These are phyloP conservation scores for Enteromius treurensis DNA, from an alignment of 2,797 vertebrate species.

Conservation along the genomic window DNA sequence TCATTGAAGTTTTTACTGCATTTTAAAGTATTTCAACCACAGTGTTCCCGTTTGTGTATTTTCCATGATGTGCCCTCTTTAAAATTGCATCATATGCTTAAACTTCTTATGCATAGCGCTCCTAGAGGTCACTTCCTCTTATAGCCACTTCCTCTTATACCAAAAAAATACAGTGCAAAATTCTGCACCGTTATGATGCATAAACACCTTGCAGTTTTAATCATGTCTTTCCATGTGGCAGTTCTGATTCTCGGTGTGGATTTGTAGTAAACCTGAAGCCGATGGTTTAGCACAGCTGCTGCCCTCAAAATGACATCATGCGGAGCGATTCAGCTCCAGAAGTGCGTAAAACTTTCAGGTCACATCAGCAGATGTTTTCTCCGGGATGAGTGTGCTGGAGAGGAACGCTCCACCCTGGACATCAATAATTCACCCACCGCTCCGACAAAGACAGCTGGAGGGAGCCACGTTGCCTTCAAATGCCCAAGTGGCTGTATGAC, in stretches of 20 bases:
- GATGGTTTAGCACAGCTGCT: neutral
- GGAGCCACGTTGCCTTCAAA: neutral
- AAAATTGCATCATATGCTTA: neutral
- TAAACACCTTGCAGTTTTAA: slow-evolving; percentile 3
- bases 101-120: neutral
- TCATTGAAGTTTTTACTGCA: neutral
- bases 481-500: slow-evolving; percentile 13
- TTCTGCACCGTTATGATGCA: neutral
- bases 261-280: neutral
- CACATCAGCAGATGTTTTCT: slow-evolving; percentile 22
- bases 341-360: slow-evolving; percentile 5
- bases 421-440: slow-evolving; percentile 32
- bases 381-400: neutral
- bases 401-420: slow-evolving; percentile 20
- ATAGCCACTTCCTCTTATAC: neutral
- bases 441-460: slow-evolving; percentile 19
- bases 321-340: neutral
- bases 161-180: neutral
- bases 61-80: neutral
- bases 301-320: neutral
- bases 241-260: neutral
- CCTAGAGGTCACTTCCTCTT: neutral
- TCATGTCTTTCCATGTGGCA: slow-evolving; percentile 1
- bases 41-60: neutral
- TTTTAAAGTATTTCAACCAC: no score